phyloP scores from a whole-genome alignment of 2,888 invertebrate genomes.

The Meloe dianella region DNA sequence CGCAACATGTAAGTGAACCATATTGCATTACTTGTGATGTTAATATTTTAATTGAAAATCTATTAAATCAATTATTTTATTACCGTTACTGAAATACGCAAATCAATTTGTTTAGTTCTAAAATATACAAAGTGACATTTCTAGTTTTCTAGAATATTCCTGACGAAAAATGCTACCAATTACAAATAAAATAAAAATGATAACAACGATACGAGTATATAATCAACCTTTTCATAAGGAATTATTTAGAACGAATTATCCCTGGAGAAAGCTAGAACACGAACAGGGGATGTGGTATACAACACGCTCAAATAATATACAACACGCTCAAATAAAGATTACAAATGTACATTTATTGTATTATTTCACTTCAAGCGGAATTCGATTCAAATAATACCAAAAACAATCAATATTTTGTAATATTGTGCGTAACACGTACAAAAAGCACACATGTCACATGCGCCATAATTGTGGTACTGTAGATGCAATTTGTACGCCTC shows the following conservation, averaged over 20 bases:
- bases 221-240: not conserved
- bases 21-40: not conserved
- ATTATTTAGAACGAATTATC: not conserved
- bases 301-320: not conserved
- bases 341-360: too few species aligned
- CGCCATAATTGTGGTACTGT: too few species aligned
- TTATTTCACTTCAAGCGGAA: too few species aligned
- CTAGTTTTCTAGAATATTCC: not conserved
- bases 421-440: too few species aligned
- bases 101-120: too few species aligned
- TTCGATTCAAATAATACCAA: too few species aligned
- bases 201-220: not conserved
- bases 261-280: not conserved
- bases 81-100: too few species aligned
- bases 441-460: too few species aligned
- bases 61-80: not conserved
- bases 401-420: too few species aligned
- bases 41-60: not conserved
- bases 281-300: not conserved
- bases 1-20: not conserved
- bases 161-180: not conserved
- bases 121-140: too few species aligned
- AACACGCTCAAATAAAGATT: not conserved
- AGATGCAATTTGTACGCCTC: too few species aligned
- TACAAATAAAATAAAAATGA: not conserved